Evolutionary conservation across 2,797 vertebrate genomes (phyloP).

Genomic region (Adelosebastes latens): DNA sequence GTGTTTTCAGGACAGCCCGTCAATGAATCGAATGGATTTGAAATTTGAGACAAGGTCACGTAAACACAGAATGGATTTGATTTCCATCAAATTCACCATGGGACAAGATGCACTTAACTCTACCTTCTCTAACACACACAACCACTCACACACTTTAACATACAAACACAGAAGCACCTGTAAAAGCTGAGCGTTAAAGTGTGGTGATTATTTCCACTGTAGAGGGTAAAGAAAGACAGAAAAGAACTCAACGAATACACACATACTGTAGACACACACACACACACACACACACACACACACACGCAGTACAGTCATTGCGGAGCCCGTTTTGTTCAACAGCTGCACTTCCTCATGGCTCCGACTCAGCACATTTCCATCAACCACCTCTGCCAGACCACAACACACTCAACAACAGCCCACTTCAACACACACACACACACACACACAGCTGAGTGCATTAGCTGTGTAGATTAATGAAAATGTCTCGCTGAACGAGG

Average conservation of each 20-base stretch:
- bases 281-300: too few species aligned
- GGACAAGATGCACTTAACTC: constrained; percentile 35
- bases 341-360: constrained; percentile 95
- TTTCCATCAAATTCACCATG: constrained; percentile 52
- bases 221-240: neutral
- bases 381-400: constrained; percentile 91
- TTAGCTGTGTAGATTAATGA: constrained; percentile 93
- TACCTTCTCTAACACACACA: constrained; percentile 7
- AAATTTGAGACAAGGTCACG: constrained; percentile 53
- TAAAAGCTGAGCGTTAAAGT: constrained; percentile 30
- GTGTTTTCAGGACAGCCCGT: neutral
- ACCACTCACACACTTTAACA: neutral
- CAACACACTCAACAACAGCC: constrained; percentile 93
- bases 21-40: constrained; percentile 34
- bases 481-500: constrained; percentile 89
- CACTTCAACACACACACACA: constrained; percentile 81
- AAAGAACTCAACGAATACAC: neutral
- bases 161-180: constrained; percentile 44
- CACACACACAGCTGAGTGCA: constrained; percentile 77
- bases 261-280: constrained; percentile 2
- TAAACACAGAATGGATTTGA: constrained; percentile 53
- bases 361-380: constrained; percentile 97
- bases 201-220: constrained; percentile 13
- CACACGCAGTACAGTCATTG: constrained; percentile 10
- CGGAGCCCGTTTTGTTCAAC: constrained; percentile 80